These are phyloP conservation scores for Ranitomeya imitator DNA, from an alignment of 2,113 vertebrate genomes.

Conservation along the genomic window DNA sequence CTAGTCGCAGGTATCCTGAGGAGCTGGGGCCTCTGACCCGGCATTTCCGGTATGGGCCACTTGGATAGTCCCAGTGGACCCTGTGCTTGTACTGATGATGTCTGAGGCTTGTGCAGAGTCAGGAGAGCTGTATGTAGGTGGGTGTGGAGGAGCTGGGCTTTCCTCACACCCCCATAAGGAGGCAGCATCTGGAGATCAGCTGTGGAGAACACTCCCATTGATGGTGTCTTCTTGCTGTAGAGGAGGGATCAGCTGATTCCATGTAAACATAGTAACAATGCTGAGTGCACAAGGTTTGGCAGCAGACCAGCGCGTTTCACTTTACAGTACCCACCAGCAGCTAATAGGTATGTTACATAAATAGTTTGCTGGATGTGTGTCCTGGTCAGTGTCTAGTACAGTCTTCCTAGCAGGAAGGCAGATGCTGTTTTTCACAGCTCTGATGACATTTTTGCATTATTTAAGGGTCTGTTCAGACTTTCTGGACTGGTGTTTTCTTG, in stretches of 20 bases:
- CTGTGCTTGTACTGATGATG: not conserved
- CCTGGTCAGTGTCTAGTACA: not conserved
- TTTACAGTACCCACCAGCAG: not conserved
- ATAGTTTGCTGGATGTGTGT: not conserved
- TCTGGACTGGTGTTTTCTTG: not conserved
- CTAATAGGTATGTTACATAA: not conserved
- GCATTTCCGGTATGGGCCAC: not conserved
- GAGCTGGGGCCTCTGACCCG: not conserved
- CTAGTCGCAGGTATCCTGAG: not conserved
- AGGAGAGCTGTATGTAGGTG: conserved; percentile 74
- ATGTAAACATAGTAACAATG: conserved; percentile 39
- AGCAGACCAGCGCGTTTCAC: not conserved
- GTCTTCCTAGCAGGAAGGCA: not conserved
- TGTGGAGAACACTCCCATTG: conserved; percentile 17
- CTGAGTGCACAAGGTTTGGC: not conserved
- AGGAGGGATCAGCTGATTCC: conserved; percentile 24
- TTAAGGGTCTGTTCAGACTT: not conserved
- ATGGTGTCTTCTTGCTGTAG: not conserved
- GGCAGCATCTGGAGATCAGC: conserved; percentile 29
- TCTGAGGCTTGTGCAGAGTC: conserved; percentile 36
- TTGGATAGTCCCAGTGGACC: not conserved
- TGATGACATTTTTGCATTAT: not conserved
- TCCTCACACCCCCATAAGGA: conserved; percentile 14
- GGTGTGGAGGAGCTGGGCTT: conserved; percentile 65
- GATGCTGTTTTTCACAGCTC: not conserved